Conservation (phyloP, 1,140 invertebrate genomes). For the Eurosta solidaginis region DNA sequence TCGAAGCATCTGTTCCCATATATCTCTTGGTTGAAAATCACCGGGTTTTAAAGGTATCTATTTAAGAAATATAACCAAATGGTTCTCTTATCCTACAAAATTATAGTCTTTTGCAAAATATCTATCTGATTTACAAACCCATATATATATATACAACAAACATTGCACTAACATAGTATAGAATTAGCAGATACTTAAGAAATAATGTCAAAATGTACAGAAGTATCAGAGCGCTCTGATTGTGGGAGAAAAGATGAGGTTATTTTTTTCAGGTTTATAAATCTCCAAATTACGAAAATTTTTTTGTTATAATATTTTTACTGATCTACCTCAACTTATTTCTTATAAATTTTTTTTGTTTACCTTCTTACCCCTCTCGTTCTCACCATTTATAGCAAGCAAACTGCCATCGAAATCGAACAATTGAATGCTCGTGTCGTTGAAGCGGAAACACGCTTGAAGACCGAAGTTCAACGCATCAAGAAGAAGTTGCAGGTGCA, state of each 20-base stretch:
- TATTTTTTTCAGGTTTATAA: background rate
- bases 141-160: background rate
- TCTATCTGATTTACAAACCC: background rate
- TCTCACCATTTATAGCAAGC: conserved; percentile 72
- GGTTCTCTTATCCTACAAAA: background rate
- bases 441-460: conserved; percentile 92
- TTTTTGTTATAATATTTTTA: background rate
- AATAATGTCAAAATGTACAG: background rate
- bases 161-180: background rate
- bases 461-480: conserved; percentile 93
- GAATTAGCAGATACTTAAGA: background rate
- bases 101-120: conserved; percentile 6
- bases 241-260: conserved; percentile 1
- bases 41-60: background rate
- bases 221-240: too few species aligned
- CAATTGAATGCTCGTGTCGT: conserved; percentile 91
- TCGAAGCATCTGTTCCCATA: background rate
- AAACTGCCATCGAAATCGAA: conserved; percentile 96
- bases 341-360: background rate
- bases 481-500: conserved; percentile 98
- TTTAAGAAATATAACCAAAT: background rate
- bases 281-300: background rate
- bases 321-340: background rate
- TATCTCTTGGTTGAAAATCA: background rate
- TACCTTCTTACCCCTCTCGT: background rate